These are phyloP conservation scores for Hylyphantes graminicola DNA, from an alignment of 1,140 invertebrate genomes.

Conservation along the genomic window DNA sequence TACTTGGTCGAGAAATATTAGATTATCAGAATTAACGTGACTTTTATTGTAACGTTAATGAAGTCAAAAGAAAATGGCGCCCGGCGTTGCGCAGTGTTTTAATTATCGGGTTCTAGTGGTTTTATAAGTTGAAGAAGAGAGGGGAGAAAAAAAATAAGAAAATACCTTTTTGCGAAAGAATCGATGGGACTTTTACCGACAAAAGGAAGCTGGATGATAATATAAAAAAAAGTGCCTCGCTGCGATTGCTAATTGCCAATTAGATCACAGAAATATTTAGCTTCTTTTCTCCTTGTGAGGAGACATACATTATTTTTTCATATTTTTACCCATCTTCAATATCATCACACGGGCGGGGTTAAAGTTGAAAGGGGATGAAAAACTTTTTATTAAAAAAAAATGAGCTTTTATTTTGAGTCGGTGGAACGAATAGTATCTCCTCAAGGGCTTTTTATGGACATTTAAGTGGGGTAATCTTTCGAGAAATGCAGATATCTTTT, in stretches of 20 bases:
- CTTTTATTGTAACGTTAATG: slow-evolving; percentile 59
- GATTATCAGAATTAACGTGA: slow-evolving; percentile 60
- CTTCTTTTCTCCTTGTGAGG: slow-evolving; percentile 4
- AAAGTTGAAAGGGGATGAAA: slow-evolving; percentile 48
- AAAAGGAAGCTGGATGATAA: slow-evolving; percentile 42
- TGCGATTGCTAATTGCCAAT: slow-evolving; percentile 60
- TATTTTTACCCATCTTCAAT: not conserved
- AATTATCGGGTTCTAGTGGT: slow-evolving; percentile 60
- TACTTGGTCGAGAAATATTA: slow-evolving; percentile 60
- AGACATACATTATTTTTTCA: slow-evolving; percentile 38
- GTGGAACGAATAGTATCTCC: slow-evolving; percentile 33
- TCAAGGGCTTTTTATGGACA: slow-evolving; percentile 16
- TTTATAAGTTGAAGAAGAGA: slow-evolving; percentile 48
- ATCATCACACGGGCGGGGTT: slow-evolving; percentile 41
- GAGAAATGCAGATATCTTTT: slow-evolving; percentile 35
- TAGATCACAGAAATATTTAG: slow-evolving; percentile 55
- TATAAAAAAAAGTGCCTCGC: slow-evolving; percentile 50
- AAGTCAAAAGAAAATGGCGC: slow-evolving; percentile 56
- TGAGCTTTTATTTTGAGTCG: slow-evolving; percentile 34
- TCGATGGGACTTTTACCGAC: slow-evolving; percentile 54
- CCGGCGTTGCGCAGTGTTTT: slow-evolving; percentile 49
- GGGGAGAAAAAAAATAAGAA: not conserved
- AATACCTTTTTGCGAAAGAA: slow-evolving; percentile 54
- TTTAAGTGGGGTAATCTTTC: slow-evolving; percentile 47
- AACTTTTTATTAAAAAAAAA: not conserved